Evolutionary conservation across 2,113 vertebrate genomes (phyloP), one percentile per base, ranked within the genome.

Genomic region (Myrmophylax atrothorax): DNA sequence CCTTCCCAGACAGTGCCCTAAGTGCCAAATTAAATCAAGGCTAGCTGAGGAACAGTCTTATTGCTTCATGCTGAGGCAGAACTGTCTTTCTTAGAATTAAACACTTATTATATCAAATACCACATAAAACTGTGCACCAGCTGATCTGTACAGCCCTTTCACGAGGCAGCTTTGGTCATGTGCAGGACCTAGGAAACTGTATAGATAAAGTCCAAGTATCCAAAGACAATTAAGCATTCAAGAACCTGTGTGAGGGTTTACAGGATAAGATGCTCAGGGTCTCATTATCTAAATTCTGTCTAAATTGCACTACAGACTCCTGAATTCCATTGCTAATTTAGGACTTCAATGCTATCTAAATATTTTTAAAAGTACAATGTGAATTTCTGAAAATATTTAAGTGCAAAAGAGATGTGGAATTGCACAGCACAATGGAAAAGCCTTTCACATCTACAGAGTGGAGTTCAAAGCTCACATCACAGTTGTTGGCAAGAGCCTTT

Each of bases 401-500:
- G 26, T 67, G 52, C 19, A 87, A 59, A 53, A 66, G 55, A 69
- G 55, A 80, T 0, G 1, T 49, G 59, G 69, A 79, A 75, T 53
- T 69, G 67, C 53, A 62, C 10, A 69, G 79, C 70, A 87, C n/a
- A 73, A 18, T 9, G 9, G 40, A 58, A 93, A 75, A 88, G 23
- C 31, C 62, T 76, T 94, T 84, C 37, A 53, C 24, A 9, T 56
- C 40, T 53, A 38, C 22, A 38, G 10, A 69, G 31, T 14, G 33
- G 55, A 76, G 73, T 87, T 89, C 91, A 93, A 69, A 84, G 66
- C 63, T 85, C 84, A 86, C 56, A 93, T 40, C 49, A 79, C 18
- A 49, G 40, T 63, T 5, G 2, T 25, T 93, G 85, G 73, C 92
- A 94, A 58, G 58, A 85, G 37, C n/a, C 20, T 46, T 81, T 73